Conservation (phyloP, 2,797 vertebrate genomes). For the Kryptolebias ocellatus region DNA sequence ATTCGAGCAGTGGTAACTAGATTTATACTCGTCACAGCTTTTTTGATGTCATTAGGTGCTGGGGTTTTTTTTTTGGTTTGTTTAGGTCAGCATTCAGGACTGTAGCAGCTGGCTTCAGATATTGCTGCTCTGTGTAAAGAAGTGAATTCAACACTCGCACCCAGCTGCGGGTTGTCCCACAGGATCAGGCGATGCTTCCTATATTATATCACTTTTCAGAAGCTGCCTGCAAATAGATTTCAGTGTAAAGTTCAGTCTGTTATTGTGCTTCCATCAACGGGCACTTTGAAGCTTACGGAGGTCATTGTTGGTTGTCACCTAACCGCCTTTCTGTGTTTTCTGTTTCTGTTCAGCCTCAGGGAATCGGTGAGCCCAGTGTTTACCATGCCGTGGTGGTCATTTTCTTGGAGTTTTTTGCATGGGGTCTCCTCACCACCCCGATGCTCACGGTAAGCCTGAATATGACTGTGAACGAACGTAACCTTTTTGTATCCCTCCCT, state of each 20-base stretch:
- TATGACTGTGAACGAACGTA: constrained; percentile 20
- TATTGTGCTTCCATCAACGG: constrained; percentile 23
- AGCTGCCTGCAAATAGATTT: constrained; percentile 15
- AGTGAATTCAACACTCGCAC: constrained; percentile 1
- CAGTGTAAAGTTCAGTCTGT: constrained; percentile 20
- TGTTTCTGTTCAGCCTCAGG: constrained; percentile 85
- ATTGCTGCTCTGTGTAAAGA: background rate
- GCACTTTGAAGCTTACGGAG: constrained; percentile 9
- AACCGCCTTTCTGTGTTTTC: constrained; percentile 17
- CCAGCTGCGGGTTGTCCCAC: background rate
- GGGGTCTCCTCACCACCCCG: constrained; percentile 91
- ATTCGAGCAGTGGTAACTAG: background rate
- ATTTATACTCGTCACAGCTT: background rate
- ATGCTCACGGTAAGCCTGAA: constrained; percentile 87
- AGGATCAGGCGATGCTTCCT: constrained; percentile 3
- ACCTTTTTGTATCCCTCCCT: constrained; percentile 22
- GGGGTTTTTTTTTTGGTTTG: background rate
- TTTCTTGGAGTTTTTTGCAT: constrained; percentile 94
- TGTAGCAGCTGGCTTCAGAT: background rate
- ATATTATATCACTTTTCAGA: constrained; percentile 5
- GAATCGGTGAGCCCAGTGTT: constrained; percentile 92
- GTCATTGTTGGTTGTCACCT: constrained; percentile 24
- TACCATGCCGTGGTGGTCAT: constrained; percentile 95
- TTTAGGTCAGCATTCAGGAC: background rate
- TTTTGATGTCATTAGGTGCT: background rate